Conservation (phyloP, 2,797 vertebrate species). For the Labeo calbasu region DNA sequence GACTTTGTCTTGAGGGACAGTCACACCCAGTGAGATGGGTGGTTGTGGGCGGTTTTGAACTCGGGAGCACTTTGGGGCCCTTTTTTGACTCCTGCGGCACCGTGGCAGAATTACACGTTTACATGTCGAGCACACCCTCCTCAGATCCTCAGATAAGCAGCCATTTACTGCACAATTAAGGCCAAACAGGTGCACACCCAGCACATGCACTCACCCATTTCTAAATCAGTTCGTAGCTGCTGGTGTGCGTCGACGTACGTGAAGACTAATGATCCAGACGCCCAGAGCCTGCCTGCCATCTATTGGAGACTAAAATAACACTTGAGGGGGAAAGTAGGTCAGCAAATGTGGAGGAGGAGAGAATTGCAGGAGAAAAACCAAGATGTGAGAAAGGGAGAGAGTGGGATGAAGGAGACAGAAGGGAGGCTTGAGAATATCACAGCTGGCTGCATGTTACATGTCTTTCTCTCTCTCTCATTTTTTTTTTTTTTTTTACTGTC, state of each 20-base stretch:
- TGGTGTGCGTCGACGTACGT: neutral
- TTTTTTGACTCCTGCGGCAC: conserved; percentile 25
- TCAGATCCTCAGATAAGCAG: conserved; percentile 46
- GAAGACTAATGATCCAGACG: conserved; percentile 24
- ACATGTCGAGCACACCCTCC: conserved; percentile 38
- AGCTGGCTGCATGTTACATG: conserved; percentile 13
- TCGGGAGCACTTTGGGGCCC: neutral
- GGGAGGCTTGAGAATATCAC: neutral
- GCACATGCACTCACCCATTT: neutral
- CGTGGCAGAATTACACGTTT: conserved; percentile 45
- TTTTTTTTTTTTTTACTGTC: conserved; percentile 9
- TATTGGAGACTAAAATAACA: conserved; percentile 59
- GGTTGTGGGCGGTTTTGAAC: conserved; percentile 19
- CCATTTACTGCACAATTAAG: conserved; percentile 51
- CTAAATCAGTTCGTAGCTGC: conserved; percentile 21
- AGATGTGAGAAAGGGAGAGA: neutral
- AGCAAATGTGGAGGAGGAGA: conserved; percentile 49
- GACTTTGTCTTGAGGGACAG: conserved; percentile 11
- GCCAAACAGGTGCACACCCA: conserved; percentile 48
- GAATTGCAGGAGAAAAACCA: conserved; percentile 14
- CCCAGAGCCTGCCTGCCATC: conserved; percentile 70
- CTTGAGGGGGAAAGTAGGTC: conserved; percentile 69
- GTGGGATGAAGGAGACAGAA: conserved; percentile 3
- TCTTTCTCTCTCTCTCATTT: neutral
- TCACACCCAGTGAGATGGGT: conserved; percentile 22